Base-by-base conservation (phyloP, 2,888 invertebrate genomes). In the Drosophila acutilabella region DNA sequence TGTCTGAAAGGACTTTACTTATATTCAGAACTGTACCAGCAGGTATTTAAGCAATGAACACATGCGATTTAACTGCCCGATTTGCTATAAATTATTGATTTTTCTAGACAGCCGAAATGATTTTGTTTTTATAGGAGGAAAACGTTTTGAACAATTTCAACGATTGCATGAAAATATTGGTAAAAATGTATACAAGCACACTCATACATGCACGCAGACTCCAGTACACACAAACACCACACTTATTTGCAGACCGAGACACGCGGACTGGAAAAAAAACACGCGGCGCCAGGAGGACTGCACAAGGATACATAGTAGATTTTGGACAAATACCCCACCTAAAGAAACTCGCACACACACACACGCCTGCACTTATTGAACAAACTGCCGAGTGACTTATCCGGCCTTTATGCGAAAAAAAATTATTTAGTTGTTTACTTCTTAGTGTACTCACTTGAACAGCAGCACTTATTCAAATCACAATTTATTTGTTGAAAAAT, bases 201-300 rank as follows among this genome's bases (percentile, higher is more conserved):
- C 38, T 44, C 60, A 62, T 48, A 64, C 57, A 72, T 18, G 8
- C 44, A 77, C 51, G 44, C 54, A 74, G 57, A 53, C 66, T 67
- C 72, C 53, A 61, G 58, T 57, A 45, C 41, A 69, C 54, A n/a
- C 11, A 26, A 26, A 8, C 36, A 30, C 30, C 50, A 47, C 38
- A 64, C 36, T 30, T 30, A 30, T 30, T 30, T 30, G 30, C 30
- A 30, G 30, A 57, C n/a, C 36, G 20, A 42, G 18, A 59, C 71
- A 87, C 67, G 70, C 70, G 62, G 57, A 30, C 44, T 60, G 38
- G 36, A 56, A 48, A 54, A 56, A 76, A 71, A 82, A 82, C 89
- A 89, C 87, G 85, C 89, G 85, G 85, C 85, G 85, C 89, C 85
- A 88, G 74, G 64, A 85, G 89, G 85, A 89, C 89, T 88, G 62